Percentiles rank a stretch among this genome's conserved stretches.
Conservation (phyloP, 2,888 invertebrate species). For the Pandemis corylana region DNA sequence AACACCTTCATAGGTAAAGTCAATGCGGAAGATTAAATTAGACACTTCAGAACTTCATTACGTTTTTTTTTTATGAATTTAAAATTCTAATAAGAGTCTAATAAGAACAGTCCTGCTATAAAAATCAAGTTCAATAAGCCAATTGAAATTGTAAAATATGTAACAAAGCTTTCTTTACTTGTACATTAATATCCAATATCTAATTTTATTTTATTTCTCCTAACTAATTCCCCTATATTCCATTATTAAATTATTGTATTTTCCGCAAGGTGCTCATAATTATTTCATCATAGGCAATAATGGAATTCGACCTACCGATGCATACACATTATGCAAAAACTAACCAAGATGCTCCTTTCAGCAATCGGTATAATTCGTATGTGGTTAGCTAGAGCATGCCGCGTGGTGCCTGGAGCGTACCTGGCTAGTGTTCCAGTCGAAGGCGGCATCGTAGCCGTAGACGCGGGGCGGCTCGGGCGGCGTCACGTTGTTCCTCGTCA, state of each 20-base stretch:
- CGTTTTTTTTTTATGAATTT: not conserved
- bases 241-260: not conserved
- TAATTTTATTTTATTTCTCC: no score
- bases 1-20: not conserved
- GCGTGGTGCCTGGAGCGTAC: constrained; percentile 67
- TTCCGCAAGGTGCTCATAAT: not conserved
- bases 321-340: not conserved
- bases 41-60: not conserved
- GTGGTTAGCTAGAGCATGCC: not conserved
- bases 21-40: not conserved
- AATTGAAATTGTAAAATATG: no score
- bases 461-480: constrained; percentile 92
- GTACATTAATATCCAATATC: no score
- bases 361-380: not conserved
- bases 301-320: not conserved
- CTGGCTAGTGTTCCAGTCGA: constrained; percentile 93
- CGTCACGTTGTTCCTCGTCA: constrained; percentile 89
- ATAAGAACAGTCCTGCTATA: not conserved
- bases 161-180: no score
- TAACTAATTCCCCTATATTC: not conserved
- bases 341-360: not conserved
- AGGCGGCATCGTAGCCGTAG: constrained; percentile 98
- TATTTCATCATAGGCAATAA: not conserved
- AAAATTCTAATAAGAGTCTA: not conserved
- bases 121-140: not conserved